Evolutionary conservation across 2,113 vertebrate genomes (phyloP).

Genomic region (Pontoporia blainvillei): DNA sequence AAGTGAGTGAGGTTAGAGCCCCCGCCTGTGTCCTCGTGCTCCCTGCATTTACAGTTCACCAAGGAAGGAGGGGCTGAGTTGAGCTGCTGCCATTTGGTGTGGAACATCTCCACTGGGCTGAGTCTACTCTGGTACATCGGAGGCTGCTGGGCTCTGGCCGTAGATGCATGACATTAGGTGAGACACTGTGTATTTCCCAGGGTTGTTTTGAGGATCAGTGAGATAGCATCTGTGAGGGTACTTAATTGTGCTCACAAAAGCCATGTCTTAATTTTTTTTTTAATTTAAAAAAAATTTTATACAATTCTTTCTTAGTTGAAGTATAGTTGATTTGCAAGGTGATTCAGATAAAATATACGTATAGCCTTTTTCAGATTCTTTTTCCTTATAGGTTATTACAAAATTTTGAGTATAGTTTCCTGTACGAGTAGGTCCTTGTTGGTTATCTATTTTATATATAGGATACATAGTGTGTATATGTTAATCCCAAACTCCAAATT

Average conservation of each 20-base stretch:
- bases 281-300: too few relatives aligned
- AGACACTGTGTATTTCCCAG: neutral
- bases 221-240: neutral
- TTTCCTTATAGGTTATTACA: neutral
- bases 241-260: neutral
- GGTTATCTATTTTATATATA: neutral
- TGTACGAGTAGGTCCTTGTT: neutral
- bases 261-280: neutral
- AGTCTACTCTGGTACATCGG: neutral
- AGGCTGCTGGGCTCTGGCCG: neutral
- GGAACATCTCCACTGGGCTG: neutral
- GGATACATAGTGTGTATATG: neutral
- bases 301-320: neutral
- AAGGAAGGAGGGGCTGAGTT: neutral
- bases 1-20: neutral
- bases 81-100: neutral
- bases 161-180: neutral
- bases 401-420: neutral
- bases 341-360: neutral
- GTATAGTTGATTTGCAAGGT: neutral
- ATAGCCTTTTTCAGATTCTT: neutral
- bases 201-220: neutral
- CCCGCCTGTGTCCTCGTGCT: too few relatives aligned
- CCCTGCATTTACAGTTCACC: neutral
- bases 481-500: neutral